A percentile compares a stretch with the other conserved stretches of the same genome.
Evolutionary conservation across 1,140 invertebrate species (phyloP).

Genomic region (Cylas formicarius): DNA sequence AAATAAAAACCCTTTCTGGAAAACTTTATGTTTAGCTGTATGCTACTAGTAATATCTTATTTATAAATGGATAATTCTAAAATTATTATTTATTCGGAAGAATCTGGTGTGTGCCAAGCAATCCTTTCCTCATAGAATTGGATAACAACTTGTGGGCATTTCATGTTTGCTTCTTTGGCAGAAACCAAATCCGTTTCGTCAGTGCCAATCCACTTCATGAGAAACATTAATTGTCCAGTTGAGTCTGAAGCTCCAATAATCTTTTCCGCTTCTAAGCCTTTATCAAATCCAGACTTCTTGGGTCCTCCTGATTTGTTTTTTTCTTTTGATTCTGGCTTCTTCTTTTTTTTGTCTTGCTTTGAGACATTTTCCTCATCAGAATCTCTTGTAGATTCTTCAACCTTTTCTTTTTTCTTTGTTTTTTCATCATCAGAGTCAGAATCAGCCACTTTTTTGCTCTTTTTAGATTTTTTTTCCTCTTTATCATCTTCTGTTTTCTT

Average conservation of each 20-base stretch:
- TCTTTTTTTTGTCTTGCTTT: constrained; percentile 25
- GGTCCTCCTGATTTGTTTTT: constrained; percentile 17
- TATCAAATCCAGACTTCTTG: constrained; percentile 71
- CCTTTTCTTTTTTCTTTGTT: constrained; percentile 18
- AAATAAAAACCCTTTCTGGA: too few relatives aligned
- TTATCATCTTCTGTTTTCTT: constrained; percentile 29
- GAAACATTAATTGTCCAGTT: constrained; percentile 89
- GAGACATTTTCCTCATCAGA: constrained; percentile 23
- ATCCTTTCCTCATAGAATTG: constrained; percentile 93
- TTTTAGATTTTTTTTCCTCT: constrained; percentile 43
- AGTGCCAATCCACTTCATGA: constrained; percentile 97
- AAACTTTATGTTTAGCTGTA: too few relatives aligned
- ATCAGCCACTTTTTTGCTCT: too few relatives aligned
- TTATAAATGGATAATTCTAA: too few relatives aligned
- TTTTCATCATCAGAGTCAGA: constrained; percentile 24
- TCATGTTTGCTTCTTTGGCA: constrained; percentile 82
- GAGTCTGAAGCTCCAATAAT: constrained; percentile 95
- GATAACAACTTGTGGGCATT: constrained; percentile 93
- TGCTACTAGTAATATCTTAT: too few relatives aligned
- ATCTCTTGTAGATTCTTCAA: constrained; percentile 14
- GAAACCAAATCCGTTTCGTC: constrained; percentile 93
- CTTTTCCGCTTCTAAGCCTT: constrained; percentile 84
- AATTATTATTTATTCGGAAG: too few relatives aligned
- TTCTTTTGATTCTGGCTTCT: constrained; percentile 18
- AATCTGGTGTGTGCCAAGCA: constrained; percentile 80